phyloP scores from a whole-genome alignment of 92 coral and sea anemone species.

The Epizoanthus fatuus region DNA sequence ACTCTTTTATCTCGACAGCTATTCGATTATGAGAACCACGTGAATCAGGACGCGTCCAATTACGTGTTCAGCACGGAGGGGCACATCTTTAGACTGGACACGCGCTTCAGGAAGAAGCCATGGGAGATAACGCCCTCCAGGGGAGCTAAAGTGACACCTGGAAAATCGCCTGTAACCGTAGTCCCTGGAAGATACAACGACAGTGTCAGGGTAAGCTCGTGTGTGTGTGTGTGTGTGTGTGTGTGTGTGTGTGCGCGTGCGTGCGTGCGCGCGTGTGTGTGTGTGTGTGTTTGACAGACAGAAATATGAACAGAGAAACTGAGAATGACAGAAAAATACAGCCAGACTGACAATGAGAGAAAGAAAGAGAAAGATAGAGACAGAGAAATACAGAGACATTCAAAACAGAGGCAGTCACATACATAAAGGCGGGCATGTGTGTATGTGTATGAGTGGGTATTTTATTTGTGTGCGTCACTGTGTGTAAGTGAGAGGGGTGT shows the following conservation, averaged over 20 bases:
- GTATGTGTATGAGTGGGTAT: neutral
- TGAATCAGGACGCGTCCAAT: constrained; percentile 95
- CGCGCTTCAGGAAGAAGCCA: constrained; percentile 71
- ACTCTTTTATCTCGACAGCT: constrained; percentile 52
- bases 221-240: neutral
- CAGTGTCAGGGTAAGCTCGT: constrained; percentile 75
- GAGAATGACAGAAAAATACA: too few relatives aligned
- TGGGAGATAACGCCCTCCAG: constrained; percentile 63
- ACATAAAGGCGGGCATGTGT: neutral
- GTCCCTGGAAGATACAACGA: constrained; percentile 75
- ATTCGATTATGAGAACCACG: constrained; percentile 92
- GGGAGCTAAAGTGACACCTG: constrained; percentile 12
- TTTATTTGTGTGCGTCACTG: too few relatives aligned
- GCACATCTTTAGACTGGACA: constrained; percentile 88
- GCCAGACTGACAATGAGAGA: too few relatives aligned
- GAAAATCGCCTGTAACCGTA: constrained; percentile 38
- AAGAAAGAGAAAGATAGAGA: too few relatives aligned
- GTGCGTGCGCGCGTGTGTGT: neutral
- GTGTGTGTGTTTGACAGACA: neutral
- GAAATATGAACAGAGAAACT: too few relatives aligned
- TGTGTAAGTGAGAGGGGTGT: neutral
- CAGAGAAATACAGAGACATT: too few relatives aligned
- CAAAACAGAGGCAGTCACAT: too few relatives aligned
- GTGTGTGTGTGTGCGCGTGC: neutral
- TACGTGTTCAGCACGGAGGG: constrained; percentile 98